Evolutionary conservation across 2,797 vertebrate species (phyloP).

Genomic region (Carduelis carduelis): DNA sequence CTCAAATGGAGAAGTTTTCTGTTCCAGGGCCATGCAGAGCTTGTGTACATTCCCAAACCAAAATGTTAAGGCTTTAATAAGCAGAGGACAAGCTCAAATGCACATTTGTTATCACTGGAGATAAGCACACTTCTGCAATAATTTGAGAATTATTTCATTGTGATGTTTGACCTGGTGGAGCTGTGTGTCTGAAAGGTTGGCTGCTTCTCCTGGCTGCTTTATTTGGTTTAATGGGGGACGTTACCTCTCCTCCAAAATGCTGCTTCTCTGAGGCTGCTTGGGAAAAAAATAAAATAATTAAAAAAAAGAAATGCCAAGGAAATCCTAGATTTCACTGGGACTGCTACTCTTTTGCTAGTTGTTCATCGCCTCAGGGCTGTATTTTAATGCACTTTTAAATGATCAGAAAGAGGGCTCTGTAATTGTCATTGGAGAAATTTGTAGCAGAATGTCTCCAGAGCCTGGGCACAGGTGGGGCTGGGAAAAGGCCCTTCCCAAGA

Average conservation of each 20-base stretch:
- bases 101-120: not conserved
- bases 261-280: not conserved
- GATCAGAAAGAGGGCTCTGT: not conserved
- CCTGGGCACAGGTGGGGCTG: not conserved
- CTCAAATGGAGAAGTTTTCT: not conserved
- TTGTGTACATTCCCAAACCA: not conserved
- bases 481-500: not conserved
- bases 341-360: not conserved
- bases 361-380: not conserved
- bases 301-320: not conserved
- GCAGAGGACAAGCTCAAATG: not conserved
- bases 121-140: not conserved
- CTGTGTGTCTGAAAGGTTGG: not conserved
- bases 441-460: not conserved
- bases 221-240: slow-evolving; percentile 21
- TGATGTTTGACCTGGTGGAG: slow-evolving; percentile 27
- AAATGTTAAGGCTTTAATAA: not conserved
- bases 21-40: not conserved
- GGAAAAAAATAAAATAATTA: not conserved
- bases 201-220: not conserved
- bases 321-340: not conserved
- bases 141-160: not conserved
- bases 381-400: slow-evolving; percentile 14
- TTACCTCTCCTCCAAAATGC: not conserved
- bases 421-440: not conserved